These are phyloP conservation scores for Timandra comae DNA, from an alignment of 2,888 invertebrate genomes.

Conservation along the genomic window DNA sequence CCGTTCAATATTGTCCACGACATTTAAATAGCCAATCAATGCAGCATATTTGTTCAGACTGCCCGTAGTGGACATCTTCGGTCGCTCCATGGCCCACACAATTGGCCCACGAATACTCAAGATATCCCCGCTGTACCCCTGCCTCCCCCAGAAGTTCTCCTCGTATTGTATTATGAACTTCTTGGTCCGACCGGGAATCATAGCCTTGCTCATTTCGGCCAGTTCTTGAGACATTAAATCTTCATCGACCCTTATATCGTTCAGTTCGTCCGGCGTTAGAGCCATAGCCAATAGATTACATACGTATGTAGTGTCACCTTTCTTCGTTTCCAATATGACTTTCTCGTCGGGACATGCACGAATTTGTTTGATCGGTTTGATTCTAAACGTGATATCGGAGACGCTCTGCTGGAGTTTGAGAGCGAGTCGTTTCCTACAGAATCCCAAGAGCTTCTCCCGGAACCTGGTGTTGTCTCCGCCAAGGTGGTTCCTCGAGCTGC, in stretches of 20 bases:
- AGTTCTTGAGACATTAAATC: slow-evolving; percentile 39
- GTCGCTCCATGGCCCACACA: slow-evolving; percentile 65
- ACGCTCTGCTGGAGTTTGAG: slow-evolving; percentile 50
- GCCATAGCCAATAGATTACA: slow-evolving; percentile 65
- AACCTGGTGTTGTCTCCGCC: slow-evolving; percentile 55
- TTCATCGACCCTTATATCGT: slow-evolving; percentile 46
- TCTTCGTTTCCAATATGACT: slow-evolving; percentile 56
- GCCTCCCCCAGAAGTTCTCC: slow-evolving; percentile 51
- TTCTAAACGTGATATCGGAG: slow-evolving; percentile 46
- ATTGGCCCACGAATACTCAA: slow-evolving; percentile 63
- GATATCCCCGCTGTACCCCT: slow-evolving; percentile 65
- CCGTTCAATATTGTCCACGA: slow-evolving; percentile 21
- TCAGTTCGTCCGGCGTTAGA: slow-evolving; percentile 55
- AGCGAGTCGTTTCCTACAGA: slow-evolving; percentile 47
- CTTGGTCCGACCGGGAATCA: slow-evolving; percentile 44
- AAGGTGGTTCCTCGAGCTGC: slow-evolving; percentile 47
- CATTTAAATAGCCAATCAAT: slow-evolving; percentile 51
- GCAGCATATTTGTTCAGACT: slow-evolving; percentile 38
- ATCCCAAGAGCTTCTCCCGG: slow-evolving; percentile 57
- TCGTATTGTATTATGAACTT: slow-evolving; percentile 57
- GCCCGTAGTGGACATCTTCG: slow-evolving; percentile 45
- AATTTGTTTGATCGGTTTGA: slow-evolving; percentile 50
- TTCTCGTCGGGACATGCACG: slow-evolving; percentile 46
- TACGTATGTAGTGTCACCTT: slow-evolving; percentile 55
- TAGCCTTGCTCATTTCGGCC: slow-evolving; percentile 26